Conservation (phyloP, 2,888 invertebrate genomes). For the Prosopocoilus inquinatus region DNA sequence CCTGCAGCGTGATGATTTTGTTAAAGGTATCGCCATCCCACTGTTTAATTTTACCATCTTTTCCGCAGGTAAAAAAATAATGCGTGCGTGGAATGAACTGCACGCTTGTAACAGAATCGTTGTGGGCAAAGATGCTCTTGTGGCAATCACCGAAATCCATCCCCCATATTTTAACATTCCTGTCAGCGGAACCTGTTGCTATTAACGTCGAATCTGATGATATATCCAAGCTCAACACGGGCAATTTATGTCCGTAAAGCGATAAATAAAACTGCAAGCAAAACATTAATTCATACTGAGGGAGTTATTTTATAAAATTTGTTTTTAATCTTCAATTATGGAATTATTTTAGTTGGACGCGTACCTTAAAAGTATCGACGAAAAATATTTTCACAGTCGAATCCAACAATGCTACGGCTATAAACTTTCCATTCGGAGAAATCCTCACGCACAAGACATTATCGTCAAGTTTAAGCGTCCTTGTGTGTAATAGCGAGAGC, state of each 20-base stretch:
- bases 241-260: slow-evolving; percentile 94
- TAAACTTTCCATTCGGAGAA: slow-evolving; percentile 80
- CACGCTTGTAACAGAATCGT: slow-evolving; percentile 87
- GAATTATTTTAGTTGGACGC: slow-evolving; percentile 12
- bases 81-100: slow-evolving; percentile 90
- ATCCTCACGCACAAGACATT: slow-evolving; percentile 79
- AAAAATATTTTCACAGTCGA: slow-evolving; percentile 95
- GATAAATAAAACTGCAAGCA: slow-evolving; percentile 80
- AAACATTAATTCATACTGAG: slow-evolving; percentile 17
- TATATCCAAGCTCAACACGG: slow-evolving; percentile 91
- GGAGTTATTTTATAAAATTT: slow-evolving; percentile 2
- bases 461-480: slow-evolving; percentile 85
- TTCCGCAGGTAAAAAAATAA: slow-evolving; percentile 89
- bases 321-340: too few relatives aligned
- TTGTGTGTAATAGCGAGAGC: slow-evolving; percentile 73
- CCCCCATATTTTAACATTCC: slow-evolving; percentile 97
- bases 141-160: slow-evolving; percentile 99
- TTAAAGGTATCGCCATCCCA: slow-evolving; percentile 96
- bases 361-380: slow-evolving; percentile 87
- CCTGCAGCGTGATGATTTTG: slow-evolving; percentile 84
- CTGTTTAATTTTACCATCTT: slow-evolving; percentile 91
- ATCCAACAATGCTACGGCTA: slow-evolving; percentile 89
- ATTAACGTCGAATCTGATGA: slow-evolving; percentile 84
- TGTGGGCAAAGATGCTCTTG: slow-evolving; percentile 92
- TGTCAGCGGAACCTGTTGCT: slow-evolving; percentile 92